Base-by-base conservation (phyloP, 1,140 invertebrate species). In the Manduca sexta region DNA sequence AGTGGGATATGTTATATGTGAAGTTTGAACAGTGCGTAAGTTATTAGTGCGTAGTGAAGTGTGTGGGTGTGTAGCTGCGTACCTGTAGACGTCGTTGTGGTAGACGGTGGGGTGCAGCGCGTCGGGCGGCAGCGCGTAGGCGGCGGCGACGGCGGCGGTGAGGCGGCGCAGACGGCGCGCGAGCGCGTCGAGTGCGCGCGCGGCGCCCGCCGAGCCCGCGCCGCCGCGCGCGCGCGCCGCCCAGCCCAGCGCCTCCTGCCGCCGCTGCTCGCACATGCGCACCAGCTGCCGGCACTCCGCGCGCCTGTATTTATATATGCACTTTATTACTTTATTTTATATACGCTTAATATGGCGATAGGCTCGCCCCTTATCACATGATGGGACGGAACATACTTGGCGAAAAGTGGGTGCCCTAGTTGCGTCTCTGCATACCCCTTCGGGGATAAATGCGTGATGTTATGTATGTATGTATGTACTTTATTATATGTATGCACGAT, bases 261-360 rank as follows among this genome's bases (percentile, higher is more conserved):
- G 90, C 50, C 92, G 89, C 82, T 94, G 93, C 75, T 95, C 93
- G 69, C 92, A 92, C 58, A 94, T 89, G 52, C 92, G 87, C 30
- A 93, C 92, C 52, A 95, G 84, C 69, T 93, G 92, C 18, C 92
- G 90, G 61, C 92, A 94, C 74, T 95, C 93, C 37, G 93, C 92
- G 15, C 91, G 90, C 63, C 93, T 82, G 47, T 1, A 29, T n/a
- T n/a, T n/a, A n/a, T 8, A 44, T 7, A 50, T 10, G 45, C 1
- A 48, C 5, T 44, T 6, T 29, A 8, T 34, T 1, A 2, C 3
- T 0, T 8, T 8, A 15, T 37, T 16, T 84, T 15, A n/a, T n/a
- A n/a, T n/a, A n/a, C n/a, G n/a, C n/a, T n/a, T n/a, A n/a, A n/a
- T n/a, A n/a, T n/a, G n/a, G n/a, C n/a, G n/a, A n/a, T n/a, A n/a